A percentile compares a stretch with the other conserved stretches of the same genome.
Conservation (phyloP, 2,113 vertebrate genomes). For the Panthera leo region DNA sequence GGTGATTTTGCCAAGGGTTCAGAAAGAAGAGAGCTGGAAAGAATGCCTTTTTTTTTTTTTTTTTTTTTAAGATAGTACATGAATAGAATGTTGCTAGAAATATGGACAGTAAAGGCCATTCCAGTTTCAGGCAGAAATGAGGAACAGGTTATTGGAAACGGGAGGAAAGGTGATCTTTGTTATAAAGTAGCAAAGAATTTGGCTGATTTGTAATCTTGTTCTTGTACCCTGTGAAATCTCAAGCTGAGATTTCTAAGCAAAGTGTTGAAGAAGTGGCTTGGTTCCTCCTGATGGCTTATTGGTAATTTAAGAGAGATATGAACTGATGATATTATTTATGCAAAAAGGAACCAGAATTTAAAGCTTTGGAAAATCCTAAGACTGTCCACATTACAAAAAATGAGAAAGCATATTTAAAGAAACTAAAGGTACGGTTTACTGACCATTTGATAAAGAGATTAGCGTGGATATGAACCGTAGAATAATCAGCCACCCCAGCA, state of each 20-base stretch:
- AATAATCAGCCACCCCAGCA: background rate
- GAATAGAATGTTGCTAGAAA: background rate
- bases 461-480: background rate
- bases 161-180: background rate
- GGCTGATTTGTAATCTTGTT: background rate
- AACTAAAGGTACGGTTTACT: background rate
- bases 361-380: slow-evolving; percentile 21
- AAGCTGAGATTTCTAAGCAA: slow-evolving; percentile 27
- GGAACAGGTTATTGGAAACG: background rate
- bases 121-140: background rate
- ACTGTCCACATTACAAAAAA: background rate
- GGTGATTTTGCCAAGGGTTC: background rate
- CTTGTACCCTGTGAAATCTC: background rate
- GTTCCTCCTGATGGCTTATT: background rate
- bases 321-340: background rate
- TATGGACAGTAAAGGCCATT: background rate
- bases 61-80: background rate
- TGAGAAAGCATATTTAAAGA: background rate
- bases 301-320: background rate
- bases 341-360: background rate
- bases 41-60: background rate
- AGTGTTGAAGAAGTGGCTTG: background rate
- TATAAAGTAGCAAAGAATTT: background rate
- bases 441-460: background rate
- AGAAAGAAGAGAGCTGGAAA: background rate